Evolutionary conservation across 2,888 invertebrate genomes (phyloP).

Genomic region (Caenorhabditis drosophilae): DNA sequence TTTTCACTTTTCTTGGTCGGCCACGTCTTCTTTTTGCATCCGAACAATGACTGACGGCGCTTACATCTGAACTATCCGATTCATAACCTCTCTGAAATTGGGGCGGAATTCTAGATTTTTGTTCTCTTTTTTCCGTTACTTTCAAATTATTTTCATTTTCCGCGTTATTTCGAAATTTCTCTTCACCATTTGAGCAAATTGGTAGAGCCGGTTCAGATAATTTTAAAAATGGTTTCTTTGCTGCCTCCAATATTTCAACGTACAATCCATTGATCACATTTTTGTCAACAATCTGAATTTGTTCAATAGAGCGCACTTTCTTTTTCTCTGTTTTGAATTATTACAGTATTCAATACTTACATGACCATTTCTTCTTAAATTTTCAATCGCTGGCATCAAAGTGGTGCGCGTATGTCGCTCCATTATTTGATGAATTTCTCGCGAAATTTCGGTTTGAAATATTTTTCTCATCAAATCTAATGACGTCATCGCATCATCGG

Average conservation of each 20-base stretch:
- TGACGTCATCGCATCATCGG: constrained; percentile 57
- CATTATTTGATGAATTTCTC: constrained; percentile 60
- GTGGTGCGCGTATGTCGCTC: constrained; percentile 64
- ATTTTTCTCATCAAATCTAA: constrained; percentile 62
- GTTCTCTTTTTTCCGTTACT: constrained; percentile 2
- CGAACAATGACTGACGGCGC: constrained; percentile 27
- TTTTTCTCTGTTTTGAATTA: not conserved
- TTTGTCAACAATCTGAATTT: constrained; percentile 52
- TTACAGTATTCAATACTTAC: constrained; percentile 18
- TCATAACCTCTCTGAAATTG: constrained; percentile 37
- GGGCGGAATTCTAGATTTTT: not conserved
- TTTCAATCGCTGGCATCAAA: constrained; percentile 66
- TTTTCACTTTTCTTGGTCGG: constrained; percentile 36
- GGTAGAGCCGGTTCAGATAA: constrained; percentile 14
- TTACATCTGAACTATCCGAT: constrained; percentile 42
- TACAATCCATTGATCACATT: constrained; percentile 55
- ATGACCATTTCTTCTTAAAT: constrained; percentile 62
- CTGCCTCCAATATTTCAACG: constrained; percentile 59
- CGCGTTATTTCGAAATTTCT: constrained; percentile 8
- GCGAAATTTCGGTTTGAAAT: constrained; percentile 57
- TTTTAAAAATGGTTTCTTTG: constrained; percentile 53
- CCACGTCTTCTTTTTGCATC: constrained; percentile 41
- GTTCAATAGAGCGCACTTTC: too few species aligned
- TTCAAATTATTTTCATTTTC: constrained; percentile 31
- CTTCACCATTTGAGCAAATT: constrained; percentile 6